phyloP scores from a whole-genome alignment of 2,113 vertebrate species.

The Solenodon paradoxus region DNA sequence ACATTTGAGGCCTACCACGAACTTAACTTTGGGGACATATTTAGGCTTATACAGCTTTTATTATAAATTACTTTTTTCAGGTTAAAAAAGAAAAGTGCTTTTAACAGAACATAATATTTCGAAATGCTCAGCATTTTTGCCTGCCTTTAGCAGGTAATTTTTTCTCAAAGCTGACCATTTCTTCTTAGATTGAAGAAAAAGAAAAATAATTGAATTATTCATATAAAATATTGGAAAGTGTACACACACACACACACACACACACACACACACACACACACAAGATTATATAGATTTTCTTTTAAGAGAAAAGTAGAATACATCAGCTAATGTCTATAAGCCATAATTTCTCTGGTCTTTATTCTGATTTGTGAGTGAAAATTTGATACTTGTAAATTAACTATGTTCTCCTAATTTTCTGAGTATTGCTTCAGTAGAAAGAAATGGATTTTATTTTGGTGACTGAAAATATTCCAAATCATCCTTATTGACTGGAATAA shows the following conservation, averaged over 20 bases:
- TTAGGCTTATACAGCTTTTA: conserved; percentile 55
- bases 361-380: not conserved
- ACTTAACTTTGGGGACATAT: conserved; percentile 57
- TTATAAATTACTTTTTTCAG: conserved; percentile 55
- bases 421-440: not conserved
- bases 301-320: not conserved
- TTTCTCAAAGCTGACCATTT: conserved; percentile 15
- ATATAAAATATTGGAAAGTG: not conserved
- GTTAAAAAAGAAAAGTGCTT: conserved; percentile 22
- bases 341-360: not conserved
- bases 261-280: not conserved
- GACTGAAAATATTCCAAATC: not conserved
- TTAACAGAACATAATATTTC: conserved; percentile 8
- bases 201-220: not conserved
- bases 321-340: not conserved
- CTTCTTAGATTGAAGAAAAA: not conserved
- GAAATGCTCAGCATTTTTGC: conserved; percentile 43
- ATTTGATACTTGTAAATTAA: not conserved
- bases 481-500: not conserved
- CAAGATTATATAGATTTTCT: not conserved
- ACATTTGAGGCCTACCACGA: conserved; percentile 52
- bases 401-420: not conserved
- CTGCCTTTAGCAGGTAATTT: not conserved
- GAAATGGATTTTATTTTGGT: not conserved
- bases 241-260: not conserved